A percentile compares a stretch with the other conserved stretches of the same genome.
These are phyloP conservation scores for Drosophila sp. DNA, from an alignment of 1,140 invertebrate species.

Conservation along the genomic window DNA sequence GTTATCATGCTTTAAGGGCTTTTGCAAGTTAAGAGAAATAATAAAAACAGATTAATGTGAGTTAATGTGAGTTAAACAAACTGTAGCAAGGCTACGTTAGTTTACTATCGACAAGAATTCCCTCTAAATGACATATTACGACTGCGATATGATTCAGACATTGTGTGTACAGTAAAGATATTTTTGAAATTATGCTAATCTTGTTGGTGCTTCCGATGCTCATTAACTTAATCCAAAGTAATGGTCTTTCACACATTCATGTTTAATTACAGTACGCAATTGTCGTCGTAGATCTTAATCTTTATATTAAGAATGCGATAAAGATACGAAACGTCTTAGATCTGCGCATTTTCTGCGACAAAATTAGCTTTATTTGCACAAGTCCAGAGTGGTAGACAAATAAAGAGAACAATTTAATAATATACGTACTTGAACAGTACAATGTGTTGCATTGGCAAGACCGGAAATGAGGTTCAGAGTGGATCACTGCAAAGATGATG, in stretches of 20 bases:
- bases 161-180: slow-evolving; percentile 20
- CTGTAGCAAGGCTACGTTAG: slow-evolving; percentile 8
- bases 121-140: not conserved
- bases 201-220: slow-evolving; percentile 25
- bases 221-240: slow-evolving; percentile 29
- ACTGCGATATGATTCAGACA: slow-evolving; percentile 10
- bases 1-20: slow-evolving; percentile 9
- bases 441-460: not conserved
- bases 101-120: slow-evolving; percentile 18
- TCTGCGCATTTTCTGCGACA: slow-evolving; percentile 77
- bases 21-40: not conserved
- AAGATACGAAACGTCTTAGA: slow-evolving; percentile 18
- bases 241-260: slow-evolving; percentile 39
- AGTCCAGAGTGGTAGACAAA: slow-evolving; percentile 24
- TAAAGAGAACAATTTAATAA: no score
- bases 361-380: slow-evolving; percentile 71
- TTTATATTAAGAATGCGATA: slow-evolving; percentile 11
- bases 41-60: no score
- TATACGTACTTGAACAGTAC: not conserved
- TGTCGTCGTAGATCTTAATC: slow-evolving; percentile 17
- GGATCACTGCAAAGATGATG: slow-evolving; percentile 31
- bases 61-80: slow-evolving; percentile 6
- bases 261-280: slow-evolving; percentile 29
- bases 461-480: slow-evolving; percentile 32
- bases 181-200: slow-evolving; percentile 11